Evolutionary conservation across 2,113 vertebrate species (phyloP).

Genomic region (Acrocephalus arundinaceus): DNA sequence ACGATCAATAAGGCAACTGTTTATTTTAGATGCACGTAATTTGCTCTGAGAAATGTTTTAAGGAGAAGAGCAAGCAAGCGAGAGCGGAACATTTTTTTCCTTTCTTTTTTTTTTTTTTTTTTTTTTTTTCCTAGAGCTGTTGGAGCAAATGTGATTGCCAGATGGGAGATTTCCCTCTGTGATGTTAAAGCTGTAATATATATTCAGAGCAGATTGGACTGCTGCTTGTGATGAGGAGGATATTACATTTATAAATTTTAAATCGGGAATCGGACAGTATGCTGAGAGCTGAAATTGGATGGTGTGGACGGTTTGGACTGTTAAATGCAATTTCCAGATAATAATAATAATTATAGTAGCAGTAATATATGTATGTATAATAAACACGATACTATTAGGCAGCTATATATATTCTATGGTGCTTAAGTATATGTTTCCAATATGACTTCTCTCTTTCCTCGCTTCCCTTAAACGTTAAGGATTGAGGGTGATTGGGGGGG

Average conservation of each 20-base stretch:
- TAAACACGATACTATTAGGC: conserved; percentile 49
- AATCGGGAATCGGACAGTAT: conserved; percentile 83
- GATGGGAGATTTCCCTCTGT: conserved; percentile 88
- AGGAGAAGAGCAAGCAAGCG: conserved; percentile 63
- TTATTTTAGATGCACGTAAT: conserved; percentile 88
- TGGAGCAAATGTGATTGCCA: conserved; percentile 87
- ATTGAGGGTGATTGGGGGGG: conserved; percentile 31
- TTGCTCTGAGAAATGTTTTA: conserved; percentile 85
- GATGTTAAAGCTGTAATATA: conserved; percentile 92
- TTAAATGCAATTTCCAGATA: conserved; percentile 73
- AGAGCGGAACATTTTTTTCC: conserved; percentile 58
- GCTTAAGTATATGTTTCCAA: conserved; percentile 52
- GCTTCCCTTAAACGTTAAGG: conserved; percentile 15
- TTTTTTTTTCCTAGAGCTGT: conserved; percentile 73
- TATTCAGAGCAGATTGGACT: conserved; percentile 91
- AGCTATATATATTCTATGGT: conserved; percentile 48
- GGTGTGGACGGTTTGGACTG: conserved; percentile 72
- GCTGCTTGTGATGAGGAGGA: conserved; percentile 86
- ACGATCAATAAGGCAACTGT: conserved; percentile 79
- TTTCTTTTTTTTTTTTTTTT: conserved; percentile 22
- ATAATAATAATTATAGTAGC: conserved; percentile 69
- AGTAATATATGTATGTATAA: conserved; percentile 58
- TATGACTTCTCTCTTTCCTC: not conserved
- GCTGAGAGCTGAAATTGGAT: conserved; percentile 81
- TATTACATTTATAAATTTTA: conserved; percentile 92